Evolutionary conservation across 2,888 invertebrate genomes (phyloP).

Genomic region (Hipparchia semele): DNA sequence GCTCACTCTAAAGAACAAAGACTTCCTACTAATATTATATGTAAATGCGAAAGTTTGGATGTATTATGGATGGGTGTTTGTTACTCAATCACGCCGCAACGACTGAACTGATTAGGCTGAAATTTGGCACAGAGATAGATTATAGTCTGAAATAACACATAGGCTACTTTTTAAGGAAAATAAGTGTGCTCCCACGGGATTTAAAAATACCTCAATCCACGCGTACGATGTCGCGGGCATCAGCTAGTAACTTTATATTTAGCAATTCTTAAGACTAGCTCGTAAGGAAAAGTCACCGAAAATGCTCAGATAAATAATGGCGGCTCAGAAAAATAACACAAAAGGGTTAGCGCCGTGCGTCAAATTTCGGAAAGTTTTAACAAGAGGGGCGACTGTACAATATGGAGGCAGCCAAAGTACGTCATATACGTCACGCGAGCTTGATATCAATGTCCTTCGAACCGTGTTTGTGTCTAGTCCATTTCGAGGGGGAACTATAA

Average conservation of each 20-base stretch:
- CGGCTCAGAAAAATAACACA: constrained; percentile 52
- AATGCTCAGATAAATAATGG: constrained; percentile 20
- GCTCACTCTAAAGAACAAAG: too few relatives aligned
- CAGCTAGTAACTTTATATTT: not conserved
- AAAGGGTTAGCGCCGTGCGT: constrained; percentile 70
- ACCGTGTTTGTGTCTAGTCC: constrained; percentile 15
- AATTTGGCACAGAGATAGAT: too few relatives aligned
- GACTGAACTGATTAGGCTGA: too few relatives aligned
- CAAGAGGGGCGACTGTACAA: constrained; percentile 58
- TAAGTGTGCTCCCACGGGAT: too few relatives aligned
- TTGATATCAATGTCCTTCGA: constrained; percentile 32
- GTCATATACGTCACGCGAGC: constrained; percentile 64
- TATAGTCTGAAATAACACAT: too few relatives aligned
- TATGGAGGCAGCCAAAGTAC: constrained; percentile 42
- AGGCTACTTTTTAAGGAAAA: too few relatives aligned
- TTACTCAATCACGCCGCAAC: too few relatives aligned
- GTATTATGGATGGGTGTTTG: too few relatives aligned
- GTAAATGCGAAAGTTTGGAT: too few relatives aligned
- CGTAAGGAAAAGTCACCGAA: not conserved
- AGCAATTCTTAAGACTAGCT: not conserved
- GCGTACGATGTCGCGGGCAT: too few relatives aligned
- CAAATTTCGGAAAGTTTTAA: constrained; percentile 75
- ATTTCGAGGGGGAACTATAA: constrained; percentile 7
- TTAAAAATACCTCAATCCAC: too few relatives aligned
- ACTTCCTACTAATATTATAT: too few relatives aligned